These are phyloP conservation scores for Lobophora halterata DNA, from an alignment of 2,888 invertebrate species.

Conservation along the genomic window DNA sequence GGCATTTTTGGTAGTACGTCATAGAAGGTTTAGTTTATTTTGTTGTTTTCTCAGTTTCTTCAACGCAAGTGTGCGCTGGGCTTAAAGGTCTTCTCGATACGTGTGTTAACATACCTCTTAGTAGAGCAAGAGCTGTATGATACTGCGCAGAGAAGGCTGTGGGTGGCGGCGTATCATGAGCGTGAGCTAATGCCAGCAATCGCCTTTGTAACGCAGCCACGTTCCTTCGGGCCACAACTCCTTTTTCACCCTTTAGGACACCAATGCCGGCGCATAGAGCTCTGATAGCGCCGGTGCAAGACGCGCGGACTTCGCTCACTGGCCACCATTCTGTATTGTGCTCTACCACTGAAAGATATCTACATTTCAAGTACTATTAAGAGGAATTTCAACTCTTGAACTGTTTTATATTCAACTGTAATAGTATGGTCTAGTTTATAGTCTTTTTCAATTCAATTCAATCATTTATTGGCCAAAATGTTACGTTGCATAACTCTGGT, in stretches of 20 bases:
- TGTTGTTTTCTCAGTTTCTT: too few relatives aligned
- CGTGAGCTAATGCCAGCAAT: slow-evolving; percentile 61
- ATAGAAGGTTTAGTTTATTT: too few relatives aligned
- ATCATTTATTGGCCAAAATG: too few relatives aligned
- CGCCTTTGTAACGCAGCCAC: slow-evolving; percentile 67
- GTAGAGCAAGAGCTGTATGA: slow-evolving; percentile 64
- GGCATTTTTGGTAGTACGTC: too few relatives aligned
- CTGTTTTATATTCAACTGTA: too few relatives aligned
- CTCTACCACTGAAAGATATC: slow-evolving; percentile 39
- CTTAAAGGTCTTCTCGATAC: too few relatives aligned
- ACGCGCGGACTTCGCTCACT: slow-evolving; percentile 65
- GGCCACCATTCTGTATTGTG: slow-evolving; percentile 67
- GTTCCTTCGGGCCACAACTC: slow-evolving; percentile 57
- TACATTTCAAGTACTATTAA: too few relatives aligned
- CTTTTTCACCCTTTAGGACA: slow-evolving; percentile 29
- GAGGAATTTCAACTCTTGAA: too few relatives aligned
- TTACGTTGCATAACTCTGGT: too few relatives aligned
- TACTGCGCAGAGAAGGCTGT: slow-evolving; percentile 61
- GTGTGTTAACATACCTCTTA: slow-evolving; percentile 60
- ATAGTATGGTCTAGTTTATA: too few relatives aligned
- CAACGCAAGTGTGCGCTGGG: too few relatives aligned
- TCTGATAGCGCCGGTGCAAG: slow-evolving; percentile 58
- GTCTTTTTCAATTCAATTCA: too few relatives aligned
- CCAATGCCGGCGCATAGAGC: slow-evolving; percentile 57
- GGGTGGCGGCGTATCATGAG: slow-evolving; percentile 58